These are phyloP conservation scores for Catocala sponsa DNA, from an alignment of 2,888 invertebrate species.

Conservation along the genomic window DNA sequence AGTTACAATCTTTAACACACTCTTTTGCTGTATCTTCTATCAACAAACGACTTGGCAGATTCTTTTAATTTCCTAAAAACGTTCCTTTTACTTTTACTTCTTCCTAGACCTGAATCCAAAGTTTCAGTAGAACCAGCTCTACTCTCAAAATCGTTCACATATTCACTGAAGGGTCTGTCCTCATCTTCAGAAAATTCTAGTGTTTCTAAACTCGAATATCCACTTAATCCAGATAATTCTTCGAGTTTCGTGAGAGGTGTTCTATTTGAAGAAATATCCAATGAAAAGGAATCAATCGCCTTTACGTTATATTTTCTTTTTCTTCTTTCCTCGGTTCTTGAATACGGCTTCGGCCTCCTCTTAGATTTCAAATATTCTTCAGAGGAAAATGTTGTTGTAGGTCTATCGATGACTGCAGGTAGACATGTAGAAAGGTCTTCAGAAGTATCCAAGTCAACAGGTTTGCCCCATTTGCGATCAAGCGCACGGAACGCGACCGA, in stretches of 20 bases:
- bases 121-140: constrained; percentile 21
- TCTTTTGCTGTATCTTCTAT: constrained; percentile 36
- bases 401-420: constrained; percentile 61
- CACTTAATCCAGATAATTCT: constrained; percentile 14
- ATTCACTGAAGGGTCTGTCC: constrained; percentile 21
- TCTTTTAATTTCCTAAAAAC: constrained; percentile 46
- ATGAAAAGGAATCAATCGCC: constrained; percentile 57
- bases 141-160: constrained; percentile 26
- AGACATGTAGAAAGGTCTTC: constrained; percentile 52
- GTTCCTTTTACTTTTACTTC: constrained; percentile 26
- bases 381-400: constrained; percentile 67
- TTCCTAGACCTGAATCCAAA: constrained; percentile 39
- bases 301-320: constrained; percentile 44
- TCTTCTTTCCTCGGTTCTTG: constrained; percentile 40
- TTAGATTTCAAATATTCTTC: constrained; percentile 63
- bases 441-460: constrained; percentile 64
- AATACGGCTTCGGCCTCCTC: constrained; percentile 56
- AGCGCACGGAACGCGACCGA: constrained; percentile 67
- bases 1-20: not conserved
- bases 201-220: constrained; percentile 26
- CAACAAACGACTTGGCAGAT: constrained; percentile 43
- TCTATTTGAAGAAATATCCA: constrained; percentile 61
- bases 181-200: constrained; percentile 30
- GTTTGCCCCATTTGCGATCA: constrained; percentile 70
- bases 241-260: constrained; percentile 50